Evolutionary conservation across 2,797 vertebrate species (phyloP), one percentile per base, ranked within the genome.

Genomic region (Neopelma chrysocephalum): DNA sequence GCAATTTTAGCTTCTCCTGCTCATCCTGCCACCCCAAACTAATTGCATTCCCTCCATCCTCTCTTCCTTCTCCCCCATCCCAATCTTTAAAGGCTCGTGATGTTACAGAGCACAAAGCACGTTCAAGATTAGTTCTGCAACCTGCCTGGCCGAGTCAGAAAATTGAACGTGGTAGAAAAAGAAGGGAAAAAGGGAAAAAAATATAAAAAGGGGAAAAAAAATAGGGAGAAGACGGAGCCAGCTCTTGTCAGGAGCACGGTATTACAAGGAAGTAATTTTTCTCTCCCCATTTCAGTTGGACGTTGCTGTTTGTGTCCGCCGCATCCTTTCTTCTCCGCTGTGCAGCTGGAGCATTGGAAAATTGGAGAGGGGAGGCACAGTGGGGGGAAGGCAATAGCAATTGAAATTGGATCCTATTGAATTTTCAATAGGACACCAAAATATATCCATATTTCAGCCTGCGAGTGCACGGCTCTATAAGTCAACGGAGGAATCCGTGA

Each of bases 401-500:
- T 40, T 96, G 97, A 96, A 97, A 97, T 96, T 57, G 93, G 97
- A 96, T 96, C 93, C 94, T 96, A 95, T 93, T 97, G 97, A 96
- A 96, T 97, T 97, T 90, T 96, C 96, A 95, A 86, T 89, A 93
- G 96, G 96, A 92, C 60, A 91, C 95, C 50, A 89, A 97, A 97
- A 97, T 93, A 90, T 85, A 73, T 45, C 47, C 69, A 50, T 82
- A 64, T 91, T 75, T 77, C 93, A 64, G 87, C 3, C 0, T 2
- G 83, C 1, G 1, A 4, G 1, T 15, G 51, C 57, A 26, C 1
- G 40, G 86, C 86, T 53, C 31, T 18, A 62, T 9, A 96, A 97
- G 96, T 97, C 96, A 94, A 89, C 51, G 87, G 91, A 66, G 91
- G 75, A 89, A 82, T 79, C 90, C 79, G 82, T 87, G 96, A 97